Percentiles rank a stretch among this genome's conserved stretches.
These are phyloP conservation scores for Drosophila obscura DNA, from an alignment of 1,140 invertebrate genomes.

Conservation along the genomic window DNA sequence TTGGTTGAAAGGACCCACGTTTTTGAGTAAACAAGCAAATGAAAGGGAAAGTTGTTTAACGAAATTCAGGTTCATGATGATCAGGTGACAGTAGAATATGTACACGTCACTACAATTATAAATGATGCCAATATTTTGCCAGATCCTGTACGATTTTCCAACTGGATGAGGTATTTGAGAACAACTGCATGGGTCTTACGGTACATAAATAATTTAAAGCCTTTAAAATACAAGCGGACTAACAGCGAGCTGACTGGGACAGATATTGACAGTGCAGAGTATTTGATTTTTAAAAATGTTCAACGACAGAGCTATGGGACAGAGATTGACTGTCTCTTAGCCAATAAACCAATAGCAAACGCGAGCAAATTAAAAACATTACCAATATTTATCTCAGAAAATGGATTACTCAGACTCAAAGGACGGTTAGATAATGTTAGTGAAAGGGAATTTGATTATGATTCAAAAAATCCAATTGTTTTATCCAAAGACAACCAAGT, in stretches of 20 bases:
- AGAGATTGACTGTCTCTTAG: conserved; percentile 1
- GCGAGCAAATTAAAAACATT: too few relatives aligned
- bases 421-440: conserved; percentile 16
- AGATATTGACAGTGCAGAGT: conserved; percentile 20
- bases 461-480: conserved; percentile 18
- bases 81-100: conserved; percentile 3
- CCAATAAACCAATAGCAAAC: neutral
- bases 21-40: neutral
- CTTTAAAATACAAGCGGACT: neutral
- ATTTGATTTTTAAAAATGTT: conserved; percentile 9
- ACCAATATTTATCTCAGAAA: too few relatives aligned
- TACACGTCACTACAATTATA: neutral
- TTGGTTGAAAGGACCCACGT: conserved; percentile 2
- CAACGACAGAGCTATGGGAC: neutral
- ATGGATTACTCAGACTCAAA: neutral
- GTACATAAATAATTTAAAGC: neutral
- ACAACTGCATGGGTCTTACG: conserved; percentile 9
- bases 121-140: conserved; percentile 1
- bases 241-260: neutral
- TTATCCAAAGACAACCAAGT: conserved; percentile 9
- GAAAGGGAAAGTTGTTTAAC: neutral
- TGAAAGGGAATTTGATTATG: conserved; percentile 3
- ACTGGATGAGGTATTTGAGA: conserved; percentile 21
- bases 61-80: conserved; percentile 1
- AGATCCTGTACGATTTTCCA: conserved; percentile 7